Conservation (phyloP, 2,797 vertebrate genomes). For the Gobionotothen gibberifrons region DNA sequence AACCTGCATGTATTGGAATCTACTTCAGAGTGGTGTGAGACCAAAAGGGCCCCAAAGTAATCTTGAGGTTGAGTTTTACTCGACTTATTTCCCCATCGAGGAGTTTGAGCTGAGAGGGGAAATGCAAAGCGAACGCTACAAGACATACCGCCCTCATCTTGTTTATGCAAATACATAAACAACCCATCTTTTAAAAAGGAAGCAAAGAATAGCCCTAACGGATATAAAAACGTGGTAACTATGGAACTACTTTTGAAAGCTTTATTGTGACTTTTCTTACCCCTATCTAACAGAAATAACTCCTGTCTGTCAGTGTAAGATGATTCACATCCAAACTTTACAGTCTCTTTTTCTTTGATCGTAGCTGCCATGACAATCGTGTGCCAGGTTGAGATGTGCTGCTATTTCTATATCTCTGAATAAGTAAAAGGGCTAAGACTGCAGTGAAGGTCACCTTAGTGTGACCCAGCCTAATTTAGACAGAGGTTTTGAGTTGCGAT, state of each 20-base stretch:
- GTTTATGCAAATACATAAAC: slow-evolving; percentile 36
- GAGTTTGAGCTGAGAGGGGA: slow-evolving; percentile 17
- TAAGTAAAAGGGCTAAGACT: slow-evolving; percentile 36
- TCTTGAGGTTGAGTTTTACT: slow-evolving; percentile 48
- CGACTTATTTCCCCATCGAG: slow-evolving; percentile 57
- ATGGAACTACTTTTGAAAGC: slow-evolving; percentile 3
- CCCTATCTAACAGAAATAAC: slow-evolving; percentile 5
- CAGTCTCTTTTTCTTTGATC: slow-evolving; percentile 25
- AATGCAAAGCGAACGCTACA: slow-evolving; percentile 18
- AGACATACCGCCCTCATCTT: slow-evolving; percentile 3
- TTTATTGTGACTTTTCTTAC: neutral
- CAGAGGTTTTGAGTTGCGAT: neutral
- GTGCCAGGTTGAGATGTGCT: slow-evolving; percentile 26
- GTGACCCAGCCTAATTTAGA: neutral
- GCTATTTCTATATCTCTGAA: slow-evolving; percentile 56
- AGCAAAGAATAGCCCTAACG: slow-evolving; percentile 10
- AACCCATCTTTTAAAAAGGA: neutral
- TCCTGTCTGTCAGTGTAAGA: slow-evolving; percentile 4
- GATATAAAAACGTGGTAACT: neutral
- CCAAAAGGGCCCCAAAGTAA: slow-evolving; percentile 50
- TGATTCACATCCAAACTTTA: slow-evolving; percentile 17
- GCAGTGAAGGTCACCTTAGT: slow-evolving; percentile 49
- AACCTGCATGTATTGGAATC: slow-evolving; percentile 33
- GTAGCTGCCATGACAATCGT: slow-evolving; percentile 34
- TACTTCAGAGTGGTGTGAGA: slow-evolving; percentile 35